Evolutionary conservation across 2,888 invertebrate genomes (phyloP), one percentile per base, ranked within the genome.

Genomic region (Epistrophella euchroma): DNA sequence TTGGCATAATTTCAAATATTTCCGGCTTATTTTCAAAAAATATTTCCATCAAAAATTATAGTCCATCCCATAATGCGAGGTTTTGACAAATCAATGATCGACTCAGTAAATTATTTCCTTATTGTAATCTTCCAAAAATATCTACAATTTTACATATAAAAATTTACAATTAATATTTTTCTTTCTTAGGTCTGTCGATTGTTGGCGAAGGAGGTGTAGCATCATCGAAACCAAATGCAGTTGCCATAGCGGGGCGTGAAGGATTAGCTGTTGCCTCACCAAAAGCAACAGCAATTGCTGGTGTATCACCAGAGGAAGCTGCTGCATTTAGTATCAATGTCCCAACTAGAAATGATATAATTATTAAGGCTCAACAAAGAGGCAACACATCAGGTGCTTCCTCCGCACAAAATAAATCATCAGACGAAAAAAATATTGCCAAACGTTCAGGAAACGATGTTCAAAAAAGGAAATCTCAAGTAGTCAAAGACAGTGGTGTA

Each of bases 251-350:
- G 0, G 96, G 96, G 0, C 93, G 94, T 0, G 94, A 94, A 52
- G 96, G 96, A 0, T 91, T 96, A 10, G 96, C 96, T 0, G 93
- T 96, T 4, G 95, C 96, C 0, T 93, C 94, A 5, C 96, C 96
- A 0, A 93, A 96, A 0, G 96, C 94, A 25, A 96, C 96, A 0
- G 96, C 96, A 7, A 95, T 96, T 43, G 96, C 96, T 1, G 96
- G 96, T 1, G 93, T 96, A 0, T 93, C 91, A 0, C 91, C 92
- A 9, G 90, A 90, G 68, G 92, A 92, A 80, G 91, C 92, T 0
- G 91, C 91, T 0, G 91, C 91, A 0, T 90, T 92, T n/a, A 92
- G 92, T 68, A 88, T 92, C 15, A 77, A 92, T 75, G 64, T 89
- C 40, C 91, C 91, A 19, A 90, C 89, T 37, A 90, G 91, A 28